Evolutionary conservation across 2,113 vertebrate species (phyloP).

Genomic region (Hucho hucho): DNA sequence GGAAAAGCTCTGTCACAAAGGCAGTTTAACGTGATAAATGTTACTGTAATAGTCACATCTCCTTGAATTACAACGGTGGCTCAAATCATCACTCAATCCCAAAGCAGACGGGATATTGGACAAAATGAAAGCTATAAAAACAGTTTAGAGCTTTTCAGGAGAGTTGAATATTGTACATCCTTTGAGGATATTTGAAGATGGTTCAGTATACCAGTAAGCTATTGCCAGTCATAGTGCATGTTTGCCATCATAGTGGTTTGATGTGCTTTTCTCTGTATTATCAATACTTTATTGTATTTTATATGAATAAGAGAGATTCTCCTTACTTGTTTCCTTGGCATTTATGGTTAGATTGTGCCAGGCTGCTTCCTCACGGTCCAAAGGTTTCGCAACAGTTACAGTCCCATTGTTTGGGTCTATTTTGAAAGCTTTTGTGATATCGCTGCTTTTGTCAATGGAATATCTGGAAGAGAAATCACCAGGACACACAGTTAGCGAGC

Average conservation of each 20-base stretch:
- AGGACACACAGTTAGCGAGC: slow-evolving; percentile 42
- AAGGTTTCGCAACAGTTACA: slow-evolving; percentile 69
- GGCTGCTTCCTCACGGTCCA: slow-evolving; percentile 83
- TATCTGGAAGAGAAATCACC: slow-evolving; percentile 76
- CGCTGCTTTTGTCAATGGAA: slow-evolving; percentile 71
- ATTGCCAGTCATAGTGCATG: not conserved
- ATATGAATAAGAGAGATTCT: slow-evolving; percentile 7
- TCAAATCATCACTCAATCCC: not conserved
- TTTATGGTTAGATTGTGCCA: slow-evolving; percentile 89
- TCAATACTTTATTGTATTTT: no score
- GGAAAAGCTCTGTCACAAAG: slow-evolving; percentile 52
- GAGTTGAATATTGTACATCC: not conserved
- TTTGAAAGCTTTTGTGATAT: slow-evolving; percentile 73
- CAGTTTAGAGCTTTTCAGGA: not conserved
- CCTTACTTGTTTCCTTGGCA: slow-evolving; percentile 88
- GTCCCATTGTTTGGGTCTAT: slow-evolving; percentile 85
- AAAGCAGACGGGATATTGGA: slow-evolving; percentile 1
- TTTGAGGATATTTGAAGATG: not conserved
- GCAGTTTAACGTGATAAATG: slow-evolving; percentile 55
- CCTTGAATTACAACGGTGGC: slow-evolving; percentile 14
- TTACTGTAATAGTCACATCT: slow-evolving; percentile 1
- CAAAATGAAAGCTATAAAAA: not conserved
- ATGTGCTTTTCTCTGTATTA: not conserved
- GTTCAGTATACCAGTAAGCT: not conserved
- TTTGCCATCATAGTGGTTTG: not conserved